A percentile compares a stretch with the other conserved stretches of the same genome.
Conservation (phyloP, 1,140 invertebrate species). For the Pseudomyrmex cubaensis region DNA sequence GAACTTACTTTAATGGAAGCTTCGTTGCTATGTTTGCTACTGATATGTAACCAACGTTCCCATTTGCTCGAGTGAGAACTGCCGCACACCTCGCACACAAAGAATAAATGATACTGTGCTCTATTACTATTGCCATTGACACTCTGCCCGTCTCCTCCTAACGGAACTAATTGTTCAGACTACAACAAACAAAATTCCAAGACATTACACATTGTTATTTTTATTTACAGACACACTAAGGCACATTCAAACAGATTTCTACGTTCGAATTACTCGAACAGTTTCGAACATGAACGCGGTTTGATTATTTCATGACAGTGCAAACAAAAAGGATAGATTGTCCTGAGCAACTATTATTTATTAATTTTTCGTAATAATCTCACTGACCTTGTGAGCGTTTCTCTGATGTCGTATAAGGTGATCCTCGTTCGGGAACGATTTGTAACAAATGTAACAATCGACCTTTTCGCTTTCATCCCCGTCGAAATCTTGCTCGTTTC, state of each 20-base stretch:
- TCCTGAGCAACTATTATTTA: too few relatives aligned
- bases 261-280: too few relatives aligned
- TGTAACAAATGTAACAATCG: conserved; percentile 84
- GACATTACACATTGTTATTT: too few relatives aligned
- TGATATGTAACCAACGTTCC: conserved; percentile 86
- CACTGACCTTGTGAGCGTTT: conserved; percentile 81
- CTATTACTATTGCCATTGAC: conserved; percentile 80
- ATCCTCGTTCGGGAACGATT: conserved; percentile 85
- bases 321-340: too few relatives aligned
- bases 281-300: too few relatives aligned
- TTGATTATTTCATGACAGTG: too few relatives aligned
- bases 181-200: conserved; percentile 55
- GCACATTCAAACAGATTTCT: too few relatives aligned
- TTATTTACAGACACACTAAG: too few relatives aligned
- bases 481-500: conserved; percentile 79
- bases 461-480: conserved; percentile 80
- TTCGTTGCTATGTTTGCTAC: conserved; percentile 82
- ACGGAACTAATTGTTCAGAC: conserved; percentile 72
- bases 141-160: conserved; percentile 67
- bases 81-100: conserved; percentile 86
- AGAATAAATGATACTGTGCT: conserved; percentile 84
- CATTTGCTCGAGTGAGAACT: conserved; percentile 85
- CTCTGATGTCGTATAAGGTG: conserved; percentile 85
- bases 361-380: neutral
- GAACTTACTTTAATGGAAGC: conserved; percentile 78